Percentiles rank a stretch among this genome's conserved stretches.
phyloP scores from a whole-genome alignment of 2,888 invertebrate genomes.

The Stenurella melanura region DNA sequence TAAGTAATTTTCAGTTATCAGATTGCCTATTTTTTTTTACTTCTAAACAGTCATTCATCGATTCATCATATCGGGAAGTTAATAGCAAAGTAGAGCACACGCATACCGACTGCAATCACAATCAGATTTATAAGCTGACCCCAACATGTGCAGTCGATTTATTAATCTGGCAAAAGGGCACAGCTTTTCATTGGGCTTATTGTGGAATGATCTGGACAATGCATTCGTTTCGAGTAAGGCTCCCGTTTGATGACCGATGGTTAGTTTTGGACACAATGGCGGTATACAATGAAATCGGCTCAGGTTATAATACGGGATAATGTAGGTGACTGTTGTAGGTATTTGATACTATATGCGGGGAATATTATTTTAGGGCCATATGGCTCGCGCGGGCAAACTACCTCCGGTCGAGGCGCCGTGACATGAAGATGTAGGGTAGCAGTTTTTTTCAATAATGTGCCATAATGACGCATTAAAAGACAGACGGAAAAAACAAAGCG shows the following conservation, averaged over 20 bases:
- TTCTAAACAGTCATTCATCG: too few species aligned
- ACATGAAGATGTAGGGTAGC: constrained; percentile 17
- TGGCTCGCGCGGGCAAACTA: constrained; percentile 47
- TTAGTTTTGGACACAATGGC: constrained; percentile 49
- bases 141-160: constrained; percentile 55
- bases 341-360: constrained; percentile 42
- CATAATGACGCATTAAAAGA: neutral
- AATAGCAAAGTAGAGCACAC: neutral
- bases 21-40: too few species aligned
- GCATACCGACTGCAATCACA: constrained; percentile 1
- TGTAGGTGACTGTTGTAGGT: constrained; percentile 34
- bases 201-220: constrained; percentile 23
- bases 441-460: neutral
- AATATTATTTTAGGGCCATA: constrained; percentile 48
- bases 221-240: constrained; percentile 30
- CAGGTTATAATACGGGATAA: constrained; percentile 45
- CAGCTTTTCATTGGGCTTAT: constrained; percentile 56
- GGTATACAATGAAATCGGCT: constrained; percentile 44
- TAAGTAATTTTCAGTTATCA: too few species aligned
- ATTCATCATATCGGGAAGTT: neutral
- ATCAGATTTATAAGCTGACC: constrained; percentile 31
- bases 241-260: constrained; percentile 50
- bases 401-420: constrained; percentile 31
- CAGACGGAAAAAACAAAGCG: too few species aligned
- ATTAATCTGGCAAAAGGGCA: constrained; percentile 57